Base-by-base conservation (phyloP, 2,888 invertebrate species). In the Drosophila gaucha region DNA sequence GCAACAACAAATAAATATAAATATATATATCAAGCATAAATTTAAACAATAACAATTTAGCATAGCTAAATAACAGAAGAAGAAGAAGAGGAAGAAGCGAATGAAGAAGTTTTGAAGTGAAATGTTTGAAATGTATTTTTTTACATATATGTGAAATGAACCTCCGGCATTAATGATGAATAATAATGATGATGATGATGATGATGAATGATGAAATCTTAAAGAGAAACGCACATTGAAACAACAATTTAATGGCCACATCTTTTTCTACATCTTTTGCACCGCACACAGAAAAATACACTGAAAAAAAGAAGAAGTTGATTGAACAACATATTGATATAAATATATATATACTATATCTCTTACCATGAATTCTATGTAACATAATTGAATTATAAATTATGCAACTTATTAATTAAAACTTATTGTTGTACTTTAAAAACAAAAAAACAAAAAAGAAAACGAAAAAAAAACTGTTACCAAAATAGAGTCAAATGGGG, bases 231-330 rank as follows among this genome's bases (percentile, higher is more conserved):
- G 84, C 84, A 80, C 80, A 80, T 67, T 35, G 50, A 51, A n/a
- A 65, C 47, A 49, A 70, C 10, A 24, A 64, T 50, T 64, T 44
- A 67, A 74, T n/a, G 58, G 55, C 49, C 68, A 80, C 63, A 77
- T 77, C 60, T 74, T 86, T 80, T 86, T 84, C 84, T 80, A 86
- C 82, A 86, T 80, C 86, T 82, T 82, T 86, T 86, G 82, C 82
- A 82, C 82, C 58, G 55, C 22, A 71, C 59, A 67, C 43, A 31
- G 5, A 46, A 39, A 56, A 8, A 60, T 8, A 54, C 36, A 47
- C 5, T 58, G 28, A 47, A 62, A 18, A 30, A 28, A 36, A 5
- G 43, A 20, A 31, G 1, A 24, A 31, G 22, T 20, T 14, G 22
- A 64, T 50, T 36, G 56, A 47, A 22, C 14, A 49, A 49, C 46